A percentile compares a stretch with the other conserved stretches of the same genome.
These are phyloP conservation scores for Caerostris darwini DNA, from an alignment of 1,140 invertebrate species.

Conservation along the genomic window DNA sequence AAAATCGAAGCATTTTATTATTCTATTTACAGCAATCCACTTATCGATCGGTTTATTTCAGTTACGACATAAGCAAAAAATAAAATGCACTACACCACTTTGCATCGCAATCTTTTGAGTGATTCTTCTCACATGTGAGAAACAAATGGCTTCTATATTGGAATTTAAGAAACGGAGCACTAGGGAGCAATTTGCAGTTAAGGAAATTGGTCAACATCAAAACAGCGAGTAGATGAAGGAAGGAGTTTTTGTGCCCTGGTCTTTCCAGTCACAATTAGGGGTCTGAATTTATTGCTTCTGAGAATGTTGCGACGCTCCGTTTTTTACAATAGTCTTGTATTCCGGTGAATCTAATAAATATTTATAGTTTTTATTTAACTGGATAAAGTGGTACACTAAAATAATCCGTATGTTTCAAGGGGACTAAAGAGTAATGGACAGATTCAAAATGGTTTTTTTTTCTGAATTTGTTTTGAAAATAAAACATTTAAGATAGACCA, in stretches of 20 bases:
- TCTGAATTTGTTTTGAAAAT: background rate
- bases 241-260: constrained; percentile 19
- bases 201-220: constrained; percentile 54
- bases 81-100: background rate
- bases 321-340: background rate
- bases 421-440: background rate
- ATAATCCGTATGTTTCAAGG: background rate
- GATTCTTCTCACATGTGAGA: constrained; percentile 63
- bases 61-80: too few species aligned
- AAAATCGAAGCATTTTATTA: too few species aligned
- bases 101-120: constrained; percentile 39
- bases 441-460: background rate
- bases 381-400: constrained; percentile 6
- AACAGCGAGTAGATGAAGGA: background rate
- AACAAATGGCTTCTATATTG: constrained; percentile 71
- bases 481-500: too few species aligned
- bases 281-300: constrained; percentile 37
- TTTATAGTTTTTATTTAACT: constrained; percentile 35
- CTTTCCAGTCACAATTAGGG: constrained; percentile 44
- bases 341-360: constrained; percentile 9
- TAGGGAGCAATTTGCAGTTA: constrained; percentile 58
- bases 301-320: background rate
- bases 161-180: constrained; percentile 67
- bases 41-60: too few species aligned
- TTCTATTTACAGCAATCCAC: too few species aligned